These are phyloP conservation scores for Lanius collurio DNA, from an alignment of 2,113 vertebrate genomes.

Conservation along the genomic window DNA sequence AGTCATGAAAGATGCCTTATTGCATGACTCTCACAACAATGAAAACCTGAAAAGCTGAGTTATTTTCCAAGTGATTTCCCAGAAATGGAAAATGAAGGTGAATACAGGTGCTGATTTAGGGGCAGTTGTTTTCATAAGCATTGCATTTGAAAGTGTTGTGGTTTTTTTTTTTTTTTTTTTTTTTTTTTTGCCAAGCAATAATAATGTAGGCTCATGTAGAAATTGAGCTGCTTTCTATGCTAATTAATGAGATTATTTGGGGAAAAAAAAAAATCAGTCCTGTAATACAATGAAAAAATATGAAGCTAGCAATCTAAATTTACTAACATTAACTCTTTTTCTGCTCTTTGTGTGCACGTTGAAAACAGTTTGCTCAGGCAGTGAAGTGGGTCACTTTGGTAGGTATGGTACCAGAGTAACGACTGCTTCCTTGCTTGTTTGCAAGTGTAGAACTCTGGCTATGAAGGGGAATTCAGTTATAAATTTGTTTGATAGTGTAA, in stretches of 20 bases:
- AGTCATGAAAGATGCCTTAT: background rate
- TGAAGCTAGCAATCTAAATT: background rate
- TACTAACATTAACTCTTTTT: background rate
- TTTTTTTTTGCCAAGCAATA: background rate
- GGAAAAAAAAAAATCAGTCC: background rate
- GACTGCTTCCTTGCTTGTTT: background rate
- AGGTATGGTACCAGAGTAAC: background rate
- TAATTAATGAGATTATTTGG: background rate
- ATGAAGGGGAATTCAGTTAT: background rate
- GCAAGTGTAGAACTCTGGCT: background rate
- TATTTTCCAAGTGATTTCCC: background rate
- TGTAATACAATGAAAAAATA: background rate
- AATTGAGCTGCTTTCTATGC: background rate
- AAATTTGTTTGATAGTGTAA: background rate
- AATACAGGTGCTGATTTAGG: background rate
- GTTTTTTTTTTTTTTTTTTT: too few relatives aligned
- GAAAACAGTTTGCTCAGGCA: background rate
- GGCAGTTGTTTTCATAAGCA: background rate
- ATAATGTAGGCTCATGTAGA: background rate
- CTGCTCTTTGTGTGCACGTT: fast-evolving
- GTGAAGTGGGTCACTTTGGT: background rate
- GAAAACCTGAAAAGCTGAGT: background rate
- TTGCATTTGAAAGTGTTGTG: background rate
- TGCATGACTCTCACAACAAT: background rate
- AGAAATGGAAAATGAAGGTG: background rate